Conservation (phyloP, 2,113 vertebrate species). For the Pelecanoides urinatrix region DNA sequence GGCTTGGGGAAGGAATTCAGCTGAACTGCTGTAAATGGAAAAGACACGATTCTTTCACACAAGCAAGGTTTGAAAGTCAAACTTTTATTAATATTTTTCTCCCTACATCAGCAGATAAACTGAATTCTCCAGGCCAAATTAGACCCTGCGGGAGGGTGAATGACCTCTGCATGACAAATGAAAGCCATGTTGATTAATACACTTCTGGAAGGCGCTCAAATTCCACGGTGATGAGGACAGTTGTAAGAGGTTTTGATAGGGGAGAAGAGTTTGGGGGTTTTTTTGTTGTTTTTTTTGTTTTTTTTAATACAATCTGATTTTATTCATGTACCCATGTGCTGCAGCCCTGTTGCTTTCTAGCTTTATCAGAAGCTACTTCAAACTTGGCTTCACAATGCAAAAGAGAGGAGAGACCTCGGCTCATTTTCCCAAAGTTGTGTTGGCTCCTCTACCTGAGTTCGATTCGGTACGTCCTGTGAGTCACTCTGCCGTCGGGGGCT, state of each 20-base stretch:
- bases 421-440: rapidly evolving
- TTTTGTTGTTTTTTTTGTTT: too few species aligned
- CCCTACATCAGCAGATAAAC: constrained; percentile 21
- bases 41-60: not conserved
- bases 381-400: rapidly evolving
- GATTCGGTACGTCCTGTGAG: rapidly evolving
- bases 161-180: constrained; percentile 9
- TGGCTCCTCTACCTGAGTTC: rapidly evolving
- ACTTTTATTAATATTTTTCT: not conserved
- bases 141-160: not conserved
- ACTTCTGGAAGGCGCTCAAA: constrained; percentile 16
- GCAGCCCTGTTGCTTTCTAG: not conserved
- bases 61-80: not conserved
- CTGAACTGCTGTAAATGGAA: not conserved
- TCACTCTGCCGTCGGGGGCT: not conserved
- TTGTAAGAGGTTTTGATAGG: not conserved
- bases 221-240: constrained; percentile 28
- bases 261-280: not conserved
- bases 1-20: not conserved
- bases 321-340: rapidly evolving
- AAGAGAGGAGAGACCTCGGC: not conserved
- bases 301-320: not conserved
- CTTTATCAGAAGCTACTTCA: not conserved
- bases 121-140: not conserved
- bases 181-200: not conserved